Base-by-base conservation (phyloP, 2,888 invertebrate genomes). In the Ennomos quercinarius region DNA sequence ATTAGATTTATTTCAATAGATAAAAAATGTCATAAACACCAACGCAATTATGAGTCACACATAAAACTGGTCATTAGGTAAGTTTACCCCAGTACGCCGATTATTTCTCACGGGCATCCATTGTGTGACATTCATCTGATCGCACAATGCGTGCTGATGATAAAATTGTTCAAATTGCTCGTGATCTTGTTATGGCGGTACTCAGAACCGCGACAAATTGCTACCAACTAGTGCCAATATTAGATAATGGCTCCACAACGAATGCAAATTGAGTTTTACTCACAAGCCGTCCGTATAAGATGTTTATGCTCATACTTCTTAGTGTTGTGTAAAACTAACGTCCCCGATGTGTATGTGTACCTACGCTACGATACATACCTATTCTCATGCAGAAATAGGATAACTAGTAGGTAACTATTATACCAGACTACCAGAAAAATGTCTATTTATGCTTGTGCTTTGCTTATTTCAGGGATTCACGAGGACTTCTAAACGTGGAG, bases 401-500 rank as follows among this genome's bases (percentile, higher is more conserved):
- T 27, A 6, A 6, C 27, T 27, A 27, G 27, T 27, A 27, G 5
- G 27, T 27, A 27, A 27, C 0, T 27, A 27, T 27, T 27, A 27
- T 27, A 17, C 27, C 6, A 27, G 4, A 53, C 11, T 12, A 36
- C 17, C 36, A 13, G 12, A 34, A 1, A 34, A 38, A 34, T 40
- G 37, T 10, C 41, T 45, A 37, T 2, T 43, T 38, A 42, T 41
- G 27, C 27, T 51, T 34, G 11, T 10, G 9, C 34, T 38, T 27
- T 49, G 9, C 43, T 13, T 58, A 47, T 83, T 88, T 62, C 94
- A 96, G 95, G 72, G 95, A 95, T 77, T 94, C 94, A 47, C 94
- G 94, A 6, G 96, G 96, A 12, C 89, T 96, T 52, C 93, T 96
- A 54, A 95, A 95, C 56, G 89, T 96, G 69, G 95, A 96, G 75